Evolutionary conservation across 2,888 invertebrate genomes (phyloP).

Genomic region (Drosophila tanythrix): DNA sequence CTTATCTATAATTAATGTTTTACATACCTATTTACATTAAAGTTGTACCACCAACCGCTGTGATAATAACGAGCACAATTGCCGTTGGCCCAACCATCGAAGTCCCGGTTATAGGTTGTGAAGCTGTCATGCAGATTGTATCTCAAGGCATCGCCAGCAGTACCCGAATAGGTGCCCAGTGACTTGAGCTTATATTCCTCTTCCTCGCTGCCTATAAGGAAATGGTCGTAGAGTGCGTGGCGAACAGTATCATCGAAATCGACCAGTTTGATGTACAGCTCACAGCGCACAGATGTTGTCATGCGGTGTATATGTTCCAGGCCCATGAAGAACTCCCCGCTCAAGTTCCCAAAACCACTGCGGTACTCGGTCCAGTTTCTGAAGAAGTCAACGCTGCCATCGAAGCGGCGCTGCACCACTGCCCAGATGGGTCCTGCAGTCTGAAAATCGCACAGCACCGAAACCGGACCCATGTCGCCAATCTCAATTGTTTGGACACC

Average conservation of each 20-base stretch:
- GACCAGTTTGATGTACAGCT: constrained; percentile 11
- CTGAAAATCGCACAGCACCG: constrained; percentile 10
- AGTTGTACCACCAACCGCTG: constrained; percentile 18
- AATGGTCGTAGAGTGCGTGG: constrained; percentile 8
- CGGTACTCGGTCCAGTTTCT: constrained; percentile 9
- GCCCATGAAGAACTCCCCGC: constrained; percentile 21
- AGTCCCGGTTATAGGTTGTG: constrained; percentile 15
- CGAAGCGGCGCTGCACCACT: constrained; percentile 23
- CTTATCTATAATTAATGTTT: neutral
- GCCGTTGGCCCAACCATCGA: neutral
- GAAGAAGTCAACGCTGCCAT: constrained; percentile 5
- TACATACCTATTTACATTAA: constrained; percentile 17
- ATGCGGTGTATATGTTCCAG: constrained; percentile 11
- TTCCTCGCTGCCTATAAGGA: constrained; percentile 14
- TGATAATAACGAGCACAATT: constrained; percentile 8
- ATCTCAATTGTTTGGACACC: constrained; percentile 9
- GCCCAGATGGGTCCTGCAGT: constrained; percentile 16
- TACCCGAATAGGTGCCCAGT: constrained; percentile 5
- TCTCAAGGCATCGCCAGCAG: constrained; percentile 3
- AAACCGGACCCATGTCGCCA: neutral
- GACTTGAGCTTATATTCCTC: constrained; percentile 1
- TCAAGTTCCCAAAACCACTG: constrained; percentile 3
- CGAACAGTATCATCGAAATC: neutral
- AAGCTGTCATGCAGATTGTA: constrained; percentile 9
- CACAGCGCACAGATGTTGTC: constrained; percentile 10